phyloP scores from a whole-genome alignment of 1,140 invertebrate species.

The Heliconius eleuchia region DNA sequence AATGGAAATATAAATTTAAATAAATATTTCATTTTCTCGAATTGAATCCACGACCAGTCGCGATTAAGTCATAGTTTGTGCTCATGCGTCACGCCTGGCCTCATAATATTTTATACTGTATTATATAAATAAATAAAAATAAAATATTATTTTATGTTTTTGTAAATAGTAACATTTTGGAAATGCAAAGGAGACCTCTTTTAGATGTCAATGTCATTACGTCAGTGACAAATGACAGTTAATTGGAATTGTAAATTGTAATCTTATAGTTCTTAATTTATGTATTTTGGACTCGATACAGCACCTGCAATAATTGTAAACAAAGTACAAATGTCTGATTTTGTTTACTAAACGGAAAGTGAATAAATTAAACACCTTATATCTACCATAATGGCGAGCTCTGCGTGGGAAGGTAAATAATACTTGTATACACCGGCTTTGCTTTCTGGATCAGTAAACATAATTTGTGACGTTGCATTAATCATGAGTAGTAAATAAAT shows the following conservation, averaged over 20 bases:
- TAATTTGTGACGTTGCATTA: conserved; percentile 48
- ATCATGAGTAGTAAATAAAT: neutral
- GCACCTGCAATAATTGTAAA: neutral
- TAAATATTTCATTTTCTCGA: too few relatives aligned
- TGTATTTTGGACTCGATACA: neutral
- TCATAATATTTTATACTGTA: too few relatives aligned
- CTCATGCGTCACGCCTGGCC: too few relatives aligned
- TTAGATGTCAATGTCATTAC: neutral
- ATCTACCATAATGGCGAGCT: conserved; percentile 43
- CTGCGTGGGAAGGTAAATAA: conserved; percentile 74
- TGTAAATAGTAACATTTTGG: neutral
- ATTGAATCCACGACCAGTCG: too few relatives aligned
- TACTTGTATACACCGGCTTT: conserved; percentile 29
- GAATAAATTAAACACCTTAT: neutral
- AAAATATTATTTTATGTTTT: neutral
- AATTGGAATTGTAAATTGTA: neutral
- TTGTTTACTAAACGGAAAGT: neutral
- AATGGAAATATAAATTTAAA: too few relatives aligned
- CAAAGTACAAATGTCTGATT: neutral
- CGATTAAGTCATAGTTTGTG: too few relatives aligned
- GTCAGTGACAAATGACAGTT: neutral
- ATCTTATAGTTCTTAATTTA: neutral
- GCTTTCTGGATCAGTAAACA: conserved; percentile 21
- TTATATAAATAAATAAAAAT: too few relatives aligned
- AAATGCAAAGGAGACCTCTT: neutral